phyloP scores from a whole-genome alignment of 2,113 vertebrate genomes.

The Pheucticus melanocephalus region DNA sequence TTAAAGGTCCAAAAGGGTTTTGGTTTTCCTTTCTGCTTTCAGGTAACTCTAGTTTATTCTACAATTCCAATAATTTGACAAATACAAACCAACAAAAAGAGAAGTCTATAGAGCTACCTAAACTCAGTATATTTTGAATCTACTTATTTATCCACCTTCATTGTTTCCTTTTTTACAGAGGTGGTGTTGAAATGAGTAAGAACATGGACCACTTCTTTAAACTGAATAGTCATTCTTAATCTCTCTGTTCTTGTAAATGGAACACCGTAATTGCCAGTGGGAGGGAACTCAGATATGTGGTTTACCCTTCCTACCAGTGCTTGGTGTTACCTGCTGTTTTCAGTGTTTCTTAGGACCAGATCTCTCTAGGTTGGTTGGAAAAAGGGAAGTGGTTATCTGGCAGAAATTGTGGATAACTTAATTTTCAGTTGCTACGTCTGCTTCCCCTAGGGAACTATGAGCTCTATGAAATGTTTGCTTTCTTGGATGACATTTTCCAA shows the following conservation, averaged over 20 bases:
- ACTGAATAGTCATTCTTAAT: neutral
- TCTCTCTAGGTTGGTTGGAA: neutral
- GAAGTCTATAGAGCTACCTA: neutral
- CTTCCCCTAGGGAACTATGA: neutral
- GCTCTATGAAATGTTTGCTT: conserved; percentile 15
- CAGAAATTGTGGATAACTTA: neutral
- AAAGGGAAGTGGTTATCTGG: neutral
- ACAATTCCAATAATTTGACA: neutral
- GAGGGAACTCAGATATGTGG: neutral
- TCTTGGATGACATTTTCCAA: neutral
- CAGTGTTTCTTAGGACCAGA: neutral
- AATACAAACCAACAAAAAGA: neutral
- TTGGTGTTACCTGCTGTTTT: neutral
- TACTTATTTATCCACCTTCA: neutral
- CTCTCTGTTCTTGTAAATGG: neutral
- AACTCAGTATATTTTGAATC: neutral
- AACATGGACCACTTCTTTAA: neutral
- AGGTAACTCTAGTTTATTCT: neutral
- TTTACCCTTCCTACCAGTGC: neutral
- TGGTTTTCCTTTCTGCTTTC: neutral
- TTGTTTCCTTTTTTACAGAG: neutral
- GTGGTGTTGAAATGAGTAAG: neutral
- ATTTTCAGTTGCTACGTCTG: neutral
- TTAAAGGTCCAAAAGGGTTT: neutral
- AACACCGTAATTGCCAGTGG: neutral